A percentile compares a stretch with the other conserved stretches of the same genome.
Evolutionary conservation across 2,113 vertebrate genomes (phyloP).

Genomic region (Pyxicephalus adspersus): DNA sequence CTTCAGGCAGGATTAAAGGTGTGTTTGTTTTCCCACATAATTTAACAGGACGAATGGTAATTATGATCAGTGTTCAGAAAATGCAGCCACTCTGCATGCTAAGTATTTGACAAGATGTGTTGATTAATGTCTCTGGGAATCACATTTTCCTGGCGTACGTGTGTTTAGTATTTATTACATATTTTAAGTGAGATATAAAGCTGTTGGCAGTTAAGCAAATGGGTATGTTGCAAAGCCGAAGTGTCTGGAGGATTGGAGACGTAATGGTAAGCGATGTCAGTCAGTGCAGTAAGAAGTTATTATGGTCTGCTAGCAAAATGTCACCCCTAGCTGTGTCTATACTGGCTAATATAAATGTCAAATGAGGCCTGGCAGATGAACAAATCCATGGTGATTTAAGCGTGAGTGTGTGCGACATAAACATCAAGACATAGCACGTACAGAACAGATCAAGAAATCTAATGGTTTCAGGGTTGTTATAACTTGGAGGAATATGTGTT

Average conservation of each 20-base stretch:
- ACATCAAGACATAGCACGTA: not conserved
- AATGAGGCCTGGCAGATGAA: constrained; percentile 11
- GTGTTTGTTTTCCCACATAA: too few species aligned
- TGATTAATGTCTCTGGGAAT: constrained; percentile 25
- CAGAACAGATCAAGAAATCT: constrained; percentile 15
- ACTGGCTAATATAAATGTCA: constrained; percentile 18
- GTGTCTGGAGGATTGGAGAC: constrained; percentile 32
- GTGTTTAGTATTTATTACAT: constrained; percentile 15
- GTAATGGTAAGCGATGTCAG: constrained; percentile 42
- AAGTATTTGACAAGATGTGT: not conserved
- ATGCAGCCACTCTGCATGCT: not conserved
- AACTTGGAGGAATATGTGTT: not conserved
- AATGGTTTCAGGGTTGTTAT: not conserved
- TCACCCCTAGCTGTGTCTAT: constrained; percentile 6
- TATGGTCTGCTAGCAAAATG: constrained; percentile 9
- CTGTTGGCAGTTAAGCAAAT: constrained; percentile 13
- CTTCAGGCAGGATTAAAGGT: too few species aligned
- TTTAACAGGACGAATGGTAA: too few species aligned
- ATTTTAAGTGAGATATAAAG: constrained; percentile 28
- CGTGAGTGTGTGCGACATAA: not conserved
- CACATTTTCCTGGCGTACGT: constrained; percentile 12
- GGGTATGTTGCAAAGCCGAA: not conserved
- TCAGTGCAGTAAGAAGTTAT: constrained; percentile 19
- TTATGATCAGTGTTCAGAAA: too few species aligned
- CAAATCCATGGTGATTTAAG: constrained; percentile 8